Conservation (phyloP, 2,888 invertebrate genomes). For the Cosmia pyralina region DNA sequence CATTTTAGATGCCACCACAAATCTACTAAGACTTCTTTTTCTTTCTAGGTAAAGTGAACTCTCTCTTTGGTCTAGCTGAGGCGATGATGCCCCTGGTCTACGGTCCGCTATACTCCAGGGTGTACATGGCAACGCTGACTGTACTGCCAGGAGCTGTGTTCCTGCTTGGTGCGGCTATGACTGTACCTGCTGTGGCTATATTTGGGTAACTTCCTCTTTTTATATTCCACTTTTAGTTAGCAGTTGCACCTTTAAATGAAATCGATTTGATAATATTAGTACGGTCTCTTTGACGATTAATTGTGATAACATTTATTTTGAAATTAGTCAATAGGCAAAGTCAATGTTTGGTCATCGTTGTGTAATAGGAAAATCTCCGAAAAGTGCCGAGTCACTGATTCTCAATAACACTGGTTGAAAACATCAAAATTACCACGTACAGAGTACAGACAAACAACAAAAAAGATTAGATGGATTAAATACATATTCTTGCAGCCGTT, state of each 20-base stretch:
- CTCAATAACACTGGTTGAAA: neutral
- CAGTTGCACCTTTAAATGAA: neutral
- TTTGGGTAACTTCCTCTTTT: constrained; percentile 87
- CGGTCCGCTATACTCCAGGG: constrained; percentile 93
- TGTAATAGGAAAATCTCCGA: neutral
- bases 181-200: constrained; percentile 92
- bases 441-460: constrained; percentile 1
- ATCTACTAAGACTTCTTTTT: neutral
- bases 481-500: no score
- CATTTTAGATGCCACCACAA: no score
- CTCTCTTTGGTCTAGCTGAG: constrained; percentile 93
- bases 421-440: constrained; percentile 7
- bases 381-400: neutral
- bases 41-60: constrained; percentile 92
- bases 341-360: constrained; percentile 3
- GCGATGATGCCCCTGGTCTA: constrained; percentile 93
- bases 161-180: constrained; percentile 92
- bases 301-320: constrained; percentile 5
- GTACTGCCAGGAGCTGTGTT: constrained; percentile 93
- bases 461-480: no score
- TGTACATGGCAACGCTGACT: constrained; percentile 92
- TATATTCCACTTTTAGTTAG: neutral
- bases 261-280: no score
- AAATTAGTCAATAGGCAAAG: neutral
- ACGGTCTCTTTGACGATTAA: neutral